Conservation (phyloP, 53 echinoderm and acorn worm genomes). For the Actinopyga echinites region DNA sequence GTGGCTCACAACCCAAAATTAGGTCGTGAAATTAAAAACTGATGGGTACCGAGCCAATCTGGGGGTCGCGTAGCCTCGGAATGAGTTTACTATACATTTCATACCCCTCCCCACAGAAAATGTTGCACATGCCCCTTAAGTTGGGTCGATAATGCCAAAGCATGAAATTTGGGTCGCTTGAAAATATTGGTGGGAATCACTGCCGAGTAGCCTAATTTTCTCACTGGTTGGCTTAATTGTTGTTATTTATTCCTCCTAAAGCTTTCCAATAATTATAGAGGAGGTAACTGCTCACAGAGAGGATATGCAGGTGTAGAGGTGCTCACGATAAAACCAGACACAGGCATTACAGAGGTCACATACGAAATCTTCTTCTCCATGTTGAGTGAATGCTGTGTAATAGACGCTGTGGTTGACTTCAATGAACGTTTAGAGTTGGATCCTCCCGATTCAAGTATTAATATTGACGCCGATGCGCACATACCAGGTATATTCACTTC, state of each 20-base stretch:
- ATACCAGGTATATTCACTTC: not conserved
- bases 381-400: constrained; percentile 5
- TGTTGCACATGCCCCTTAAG: too few species aligned
- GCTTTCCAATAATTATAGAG: not conserved
- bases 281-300: not conserved
- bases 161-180: too few species aligned
- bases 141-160: too few species aligned
- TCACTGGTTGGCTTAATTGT: not conserved
- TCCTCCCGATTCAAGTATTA: not conserved
- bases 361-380: not conserved
- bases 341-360: not conserved
- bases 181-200: too few species aligned
- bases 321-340: not conserved
- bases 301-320: not conserved
- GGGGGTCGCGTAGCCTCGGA: too few species aligned
- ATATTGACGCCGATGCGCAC: not conserved
- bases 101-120: too few species aligned
- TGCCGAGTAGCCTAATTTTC: too few species aligned
- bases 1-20: too few species aligned
- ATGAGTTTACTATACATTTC: too few species aligned
- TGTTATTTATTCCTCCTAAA: not conserved
- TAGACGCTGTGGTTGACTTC: not conserved
- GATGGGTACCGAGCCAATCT: too few species aligned
- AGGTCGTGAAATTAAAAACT: too few species aligned
- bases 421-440: not conserved